These are phyloP conservation scores for Esperia sulphurella DNA, from an alignment of 2,888 invertebrate species.

Conservation along the genomic window DNA sequence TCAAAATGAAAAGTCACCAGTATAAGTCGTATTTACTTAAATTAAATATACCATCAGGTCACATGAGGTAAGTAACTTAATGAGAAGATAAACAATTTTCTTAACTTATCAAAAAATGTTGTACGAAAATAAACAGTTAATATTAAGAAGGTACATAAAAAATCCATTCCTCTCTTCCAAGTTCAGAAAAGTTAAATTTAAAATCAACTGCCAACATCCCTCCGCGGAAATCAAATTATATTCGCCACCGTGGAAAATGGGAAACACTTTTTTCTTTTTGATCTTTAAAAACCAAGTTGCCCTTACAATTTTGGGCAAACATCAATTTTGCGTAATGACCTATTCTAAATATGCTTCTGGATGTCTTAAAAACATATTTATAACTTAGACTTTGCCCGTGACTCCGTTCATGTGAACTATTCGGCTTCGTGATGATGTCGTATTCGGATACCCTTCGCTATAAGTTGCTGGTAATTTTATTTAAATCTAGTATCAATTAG, in stretches of 20 bases:
- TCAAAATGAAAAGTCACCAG: too few relatives aligned
- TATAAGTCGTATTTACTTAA: too few relatives aligned
- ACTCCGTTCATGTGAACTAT: background rate
- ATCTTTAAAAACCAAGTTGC: slow-evolving; percentile 54
- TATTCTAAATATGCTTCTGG: too few relatives aligned
- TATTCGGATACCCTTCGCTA: too few relatives aligned
- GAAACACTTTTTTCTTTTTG: slow-evolving; percentile 59
- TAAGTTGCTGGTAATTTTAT: too few relatives aligned
- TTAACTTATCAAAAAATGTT: slow-evolving; percentile 28
- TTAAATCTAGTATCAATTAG: too few relatives aligned
- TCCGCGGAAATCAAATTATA: slow-evolving; percentile 68
- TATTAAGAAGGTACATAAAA: slow-evolving; percentile 51
- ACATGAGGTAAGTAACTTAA: too few relatives aligned
- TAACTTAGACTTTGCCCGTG: too few relatives aligned
- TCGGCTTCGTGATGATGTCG: too few relatives aligned
- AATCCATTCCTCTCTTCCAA: slow-evolving; percentile 56
- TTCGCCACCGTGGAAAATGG: slow-evolving; percentile 61
- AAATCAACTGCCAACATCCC: slow-evolving; percentile 63
- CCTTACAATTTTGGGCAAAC: slow-evolving; percentile 51
- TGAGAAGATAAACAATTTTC: slow-evolving; percentile 13
- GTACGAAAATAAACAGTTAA: slow-evolving; percentile 53
- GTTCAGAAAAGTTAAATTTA: slow-evolving; percentile 62
- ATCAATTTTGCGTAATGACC: slow-evolving; percentile 53
- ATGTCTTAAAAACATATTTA: background rate
- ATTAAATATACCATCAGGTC: too few relatives aligned